Base-by-base conservation (phyloP, 1,140 invertebrate species). In the Trichonephila clavata region DNA sequence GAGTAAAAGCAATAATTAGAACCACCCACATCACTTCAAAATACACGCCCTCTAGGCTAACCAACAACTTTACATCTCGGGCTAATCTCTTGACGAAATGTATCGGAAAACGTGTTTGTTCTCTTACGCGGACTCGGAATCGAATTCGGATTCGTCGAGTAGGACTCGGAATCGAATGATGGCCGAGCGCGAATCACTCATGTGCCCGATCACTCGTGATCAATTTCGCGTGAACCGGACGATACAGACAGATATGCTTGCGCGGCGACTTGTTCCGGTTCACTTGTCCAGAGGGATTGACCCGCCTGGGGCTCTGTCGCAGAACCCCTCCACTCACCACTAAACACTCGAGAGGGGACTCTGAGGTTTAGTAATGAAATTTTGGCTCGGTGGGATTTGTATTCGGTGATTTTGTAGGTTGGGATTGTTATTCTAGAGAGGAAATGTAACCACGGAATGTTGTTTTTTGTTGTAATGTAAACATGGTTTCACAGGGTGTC, bases 101-200 rank as follows among this genome's bases (percentile, higher is more conserved):
- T 92, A 92, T 92, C 63, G 91, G 91, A 92, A 92, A 92, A 92
- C 91, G 91, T 92, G 81, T 92, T 86, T 92, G 83, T 92, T 39
- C 68, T 50, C 80, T 80, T 32, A 13, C 71, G 18, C 14, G 18
- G 71, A 77, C 32, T 63, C 63, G 10, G 27, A 86, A 92, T 71
- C 83, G 81, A 90, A 90, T 24, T n/a, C 24, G 57, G 27, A 39
- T 14, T 50, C 65, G 83, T 83, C 39, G 32, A 65, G 20, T 21
- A 50, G 57, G 18, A 39, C 60, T 21, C 63, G 16, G 57, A 59
- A 39, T 90, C 63, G 60, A 57, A 50, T 50, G 50, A 50, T 50
- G 27, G 57, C 50, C 61, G 50, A 86, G 50, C 80, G 59, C 24
- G 39, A 80, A 63, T 92, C 91, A 32, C 39, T 80, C 43, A 68